A percentile compares a stretch with the other conserved stretches of the same genome.
phyloP scores from a whole-genome alignment of 92 coral and sea anemone species.

The Plumapathes pennacea region DNA sequence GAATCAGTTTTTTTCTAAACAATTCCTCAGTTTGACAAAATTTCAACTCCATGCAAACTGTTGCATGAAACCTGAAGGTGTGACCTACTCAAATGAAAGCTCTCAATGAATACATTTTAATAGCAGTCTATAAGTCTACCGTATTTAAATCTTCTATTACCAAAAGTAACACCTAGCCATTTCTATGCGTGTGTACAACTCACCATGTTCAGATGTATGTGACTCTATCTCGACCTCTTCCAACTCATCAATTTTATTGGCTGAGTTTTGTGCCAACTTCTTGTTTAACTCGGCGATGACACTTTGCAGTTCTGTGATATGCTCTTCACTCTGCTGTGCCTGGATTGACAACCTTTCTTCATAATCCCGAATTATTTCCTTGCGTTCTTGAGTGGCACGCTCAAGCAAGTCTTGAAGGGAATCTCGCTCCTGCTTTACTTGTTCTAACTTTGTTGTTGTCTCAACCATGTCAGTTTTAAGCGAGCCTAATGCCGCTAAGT shows the following conservation, averaged over 20 bases:
- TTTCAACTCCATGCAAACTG: too few species aligned
- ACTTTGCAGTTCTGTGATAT: conserved; percentile 93
- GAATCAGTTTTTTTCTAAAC: too few species aligned
- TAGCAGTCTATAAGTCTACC: too few species aligned
- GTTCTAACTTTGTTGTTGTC: conserved; percentile 73
- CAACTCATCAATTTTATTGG: conserved; percentile 87
- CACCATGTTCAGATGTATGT: conserved; percentile 90
- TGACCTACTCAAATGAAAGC: too few species aligned
- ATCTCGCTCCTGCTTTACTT: conserved; percentile 86
- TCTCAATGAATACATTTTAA: too few species aligned
- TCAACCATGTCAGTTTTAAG: conserved; percentile 94
- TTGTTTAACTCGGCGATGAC: conserved; percentile 93
- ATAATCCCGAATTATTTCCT: conserved; percentile 77
- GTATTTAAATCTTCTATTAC: too few species aligned
- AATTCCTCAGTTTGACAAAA: too few species aligned
- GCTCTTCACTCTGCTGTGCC: conserved; percentile 86
- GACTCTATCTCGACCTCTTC: conserved; percentile 87
- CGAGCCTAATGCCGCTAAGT: conserved; percentile 91
- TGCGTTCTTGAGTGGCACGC: conserved; percentile 63
- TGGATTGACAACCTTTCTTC: conserved; percentile 82
- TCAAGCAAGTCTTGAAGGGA: conserved; percentile 55
- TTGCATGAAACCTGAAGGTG: too few species aligned
- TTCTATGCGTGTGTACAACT: too few species aligned
- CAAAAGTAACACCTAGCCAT: too few species aligned
- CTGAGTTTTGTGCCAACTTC: conserved; percentile 68